A percentile compares a stretch with the other conserved stretches of the same genome.
Conservation (phyloP, 2,888 invertebrate genomes). For the Dryococelus australis region DNA sequence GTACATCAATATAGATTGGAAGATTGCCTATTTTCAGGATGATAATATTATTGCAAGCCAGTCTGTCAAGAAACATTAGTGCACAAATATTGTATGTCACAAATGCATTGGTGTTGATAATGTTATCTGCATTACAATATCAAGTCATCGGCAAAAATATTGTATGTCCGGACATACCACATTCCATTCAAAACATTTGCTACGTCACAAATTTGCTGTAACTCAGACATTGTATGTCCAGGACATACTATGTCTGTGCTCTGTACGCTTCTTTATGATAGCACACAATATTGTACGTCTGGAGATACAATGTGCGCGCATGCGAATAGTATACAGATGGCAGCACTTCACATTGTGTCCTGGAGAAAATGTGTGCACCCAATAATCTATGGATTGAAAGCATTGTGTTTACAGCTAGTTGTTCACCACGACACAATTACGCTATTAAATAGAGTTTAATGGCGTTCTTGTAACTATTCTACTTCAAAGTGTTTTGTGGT, state of each 20-base stretch:
- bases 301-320: too few species aligned
- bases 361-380: too few species aligned
- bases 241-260: not conserved
- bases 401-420: too few species aligned
- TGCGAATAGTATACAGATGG: too few species aligned
- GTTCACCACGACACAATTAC: too few species aligned
- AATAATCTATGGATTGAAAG: too few species aligned
- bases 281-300: not conserved
- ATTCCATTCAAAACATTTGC: not conserved
- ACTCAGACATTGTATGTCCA: too few species aligned
- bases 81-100: not conserved
- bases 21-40: not conserved
- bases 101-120: not conserved
- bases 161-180: not conserved
- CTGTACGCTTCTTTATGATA: not conserved
- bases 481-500: too few species aligned
- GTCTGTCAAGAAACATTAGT: not conserved
- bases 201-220: too few species aligned
- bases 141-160: not conserved
- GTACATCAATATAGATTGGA: not conserved
- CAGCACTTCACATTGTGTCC: too few species aligned
- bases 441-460: too few species aligned
- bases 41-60: not conserved
- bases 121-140: not conserved
- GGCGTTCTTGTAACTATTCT: too few species aligned